Conservation (phyloP, 2,888 invertebrate species). For the Augiades crinisus region DNA sequence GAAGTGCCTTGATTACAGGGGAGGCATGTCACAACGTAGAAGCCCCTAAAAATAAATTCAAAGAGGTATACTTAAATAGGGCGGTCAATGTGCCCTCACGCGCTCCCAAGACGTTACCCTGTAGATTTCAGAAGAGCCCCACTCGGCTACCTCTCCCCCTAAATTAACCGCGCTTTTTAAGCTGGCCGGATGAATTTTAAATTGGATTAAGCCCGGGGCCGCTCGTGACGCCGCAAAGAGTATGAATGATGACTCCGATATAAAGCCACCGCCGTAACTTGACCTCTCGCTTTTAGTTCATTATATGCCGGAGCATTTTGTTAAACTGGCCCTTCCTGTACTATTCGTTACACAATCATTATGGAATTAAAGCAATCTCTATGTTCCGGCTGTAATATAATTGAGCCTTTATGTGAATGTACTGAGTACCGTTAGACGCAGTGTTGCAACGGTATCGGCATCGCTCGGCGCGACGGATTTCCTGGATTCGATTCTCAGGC, state of each 20-base stretch:
- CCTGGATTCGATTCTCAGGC: conserved; percentile 66
- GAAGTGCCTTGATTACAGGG: conserved; percentile 42
- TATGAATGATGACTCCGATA: conserved; percentile 71
- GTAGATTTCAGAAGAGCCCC: conserved; percentile 51
- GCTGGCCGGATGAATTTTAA: conserved; percentile 69
- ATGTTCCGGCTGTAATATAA: conserved; percentile 67
- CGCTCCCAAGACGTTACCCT: conserved; percentile 51
- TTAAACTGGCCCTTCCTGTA: conserved; percentile 33
- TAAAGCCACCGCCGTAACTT: conserved; percentile 36
- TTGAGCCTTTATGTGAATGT: conserved; percentile 44
- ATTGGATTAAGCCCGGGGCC: conserved; percentile 71
- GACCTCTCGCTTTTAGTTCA: conserved; percentile 36
- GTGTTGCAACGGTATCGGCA: conserved; percentile 54
- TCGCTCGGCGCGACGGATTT: conserved; percentile 55
- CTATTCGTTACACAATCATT: conserved; percentile 57
- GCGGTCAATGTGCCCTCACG: conserved; percentile 70
- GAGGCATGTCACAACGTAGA: conserved; percentile 40
- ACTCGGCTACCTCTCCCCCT: conserved; percentile 35
- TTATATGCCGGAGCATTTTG: conserved; percentile 29
- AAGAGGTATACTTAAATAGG: conserved; percentile 62
- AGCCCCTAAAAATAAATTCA: conserved; percentile 47
- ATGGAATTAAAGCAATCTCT: conserved; percentile 69
- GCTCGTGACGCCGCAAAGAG: conserved; percentile 75
- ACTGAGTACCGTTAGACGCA: conserved; percentile 55
- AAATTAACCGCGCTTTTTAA: conserved; percentile 63